A percentile compares a stretch with the other conserved stretches of the same genome.
Evolutionary conservation across 2,113 vertebrate species (phyloP).

Genomic region (Thamnaconus septentrionalis): DNA sequence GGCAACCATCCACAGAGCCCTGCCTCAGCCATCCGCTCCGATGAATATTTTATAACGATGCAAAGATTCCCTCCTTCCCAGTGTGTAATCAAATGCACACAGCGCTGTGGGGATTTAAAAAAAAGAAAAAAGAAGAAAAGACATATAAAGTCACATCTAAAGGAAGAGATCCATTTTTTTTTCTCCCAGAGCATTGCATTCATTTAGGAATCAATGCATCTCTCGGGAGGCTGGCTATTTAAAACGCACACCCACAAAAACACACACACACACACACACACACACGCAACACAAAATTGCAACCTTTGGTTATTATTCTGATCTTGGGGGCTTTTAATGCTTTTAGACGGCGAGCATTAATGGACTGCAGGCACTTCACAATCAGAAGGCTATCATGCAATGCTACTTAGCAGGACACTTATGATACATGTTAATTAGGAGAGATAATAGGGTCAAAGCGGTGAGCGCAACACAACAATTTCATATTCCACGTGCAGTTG

Average conservation of each 20-base stretch:
- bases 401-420: slow-evolving; percentile 39
- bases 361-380: slow-evolving; percentile 48
- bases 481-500: slow-evolving; percentile 1
- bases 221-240: slow-evolving; percentile 65
- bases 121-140: slow-evolving; percentile 27
- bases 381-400: slow-evolving; percentile 53
- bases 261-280: no score
- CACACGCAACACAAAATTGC: slow-evolving; percentile 15
- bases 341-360: slow-evolving; percentile 58
- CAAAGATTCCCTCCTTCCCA: slow-evolving; percentile 73
- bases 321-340: slow-evolving; percentile 69
- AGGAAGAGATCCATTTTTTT: slow-evolving; percentile 72
- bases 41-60: slow-evolving; percentile 84
- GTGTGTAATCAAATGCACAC: slow-evolving; percentile 78
- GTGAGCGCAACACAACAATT: slow-evolving; percentile 18
- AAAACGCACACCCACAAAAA: slow-evolving; percentile 20
- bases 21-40: slow-evolving; percentile 62
- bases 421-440: slow-evolving; percentile 51
- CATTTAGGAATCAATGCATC: slow-evolving; percentile 78
- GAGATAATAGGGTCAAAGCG: slow-evolving; percentile 49
- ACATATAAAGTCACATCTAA: slow-evolving; percentile 74
- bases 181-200: slow-evolving; percentile 68
- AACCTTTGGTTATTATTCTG: slow-evolving; percentile 58
- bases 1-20: slow-evolving; percentile 62
- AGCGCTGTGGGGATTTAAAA: slow-evolving; percentile 74